Evolutionary conservation across 2,797 vertebrate species (phyloP).

Genomic region (Emys orbicularis): DNA sequence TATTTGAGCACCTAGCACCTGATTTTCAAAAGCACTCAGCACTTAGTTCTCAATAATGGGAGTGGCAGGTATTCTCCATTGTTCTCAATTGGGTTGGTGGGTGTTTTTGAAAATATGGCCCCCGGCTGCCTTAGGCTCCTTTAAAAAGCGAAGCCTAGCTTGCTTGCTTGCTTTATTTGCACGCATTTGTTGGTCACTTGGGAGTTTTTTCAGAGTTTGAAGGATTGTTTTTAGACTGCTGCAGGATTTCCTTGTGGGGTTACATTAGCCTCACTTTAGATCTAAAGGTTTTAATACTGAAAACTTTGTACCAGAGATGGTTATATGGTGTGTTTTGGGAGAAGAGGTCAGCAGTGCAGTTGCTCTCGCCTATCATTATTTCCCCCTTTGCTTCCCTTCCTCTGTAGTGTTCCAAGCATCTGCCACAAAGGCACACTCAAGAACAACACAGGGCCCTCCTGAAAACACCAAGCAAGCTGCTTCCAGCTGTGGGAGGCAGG

Average conservation of each 20-base stretch:
- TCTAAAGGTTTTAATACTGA: background rate
- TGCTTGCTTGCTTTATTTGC: background rate
- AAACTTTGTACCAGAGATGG: too few relatives aligned
- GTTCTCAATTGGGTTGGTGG: background rate
- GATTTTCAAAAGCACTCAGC: background rate
- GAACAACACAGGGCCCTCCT: background rate
- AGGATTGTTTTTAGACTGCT: background rate
- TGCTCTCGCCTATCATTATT: background rate
- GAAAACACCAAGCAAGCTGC: background rate
- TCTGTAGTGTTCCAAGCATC: background rate
- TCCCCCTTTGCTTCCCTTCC: background rate
- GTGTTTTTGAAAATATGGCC: background rate
- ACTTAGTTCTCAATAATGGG: background rate
- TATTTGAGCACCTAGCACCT: background rate
- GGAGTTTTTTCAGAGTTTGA: background rate
- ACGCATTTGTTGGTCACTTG: background rate
- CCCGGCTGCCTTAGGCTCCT: background rate
- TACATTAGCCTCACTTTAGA: background rate
- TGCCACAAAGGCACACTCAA: rapidly evolving
- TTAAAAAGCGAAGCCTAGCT: background rate
- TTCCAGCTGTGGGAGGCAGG: background rate
- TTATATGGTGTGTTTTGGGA: background rate
- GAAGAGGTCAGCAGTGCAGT: background rate
- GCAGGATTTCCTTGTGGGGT: background rate
- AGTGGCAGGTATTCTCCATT: background rate